A percentile compares a stretch with the other conserved stretches of the same genome.
Conservation (phyloP, 2,113 vertebrate species). For the Caretta caretta region DNA sequence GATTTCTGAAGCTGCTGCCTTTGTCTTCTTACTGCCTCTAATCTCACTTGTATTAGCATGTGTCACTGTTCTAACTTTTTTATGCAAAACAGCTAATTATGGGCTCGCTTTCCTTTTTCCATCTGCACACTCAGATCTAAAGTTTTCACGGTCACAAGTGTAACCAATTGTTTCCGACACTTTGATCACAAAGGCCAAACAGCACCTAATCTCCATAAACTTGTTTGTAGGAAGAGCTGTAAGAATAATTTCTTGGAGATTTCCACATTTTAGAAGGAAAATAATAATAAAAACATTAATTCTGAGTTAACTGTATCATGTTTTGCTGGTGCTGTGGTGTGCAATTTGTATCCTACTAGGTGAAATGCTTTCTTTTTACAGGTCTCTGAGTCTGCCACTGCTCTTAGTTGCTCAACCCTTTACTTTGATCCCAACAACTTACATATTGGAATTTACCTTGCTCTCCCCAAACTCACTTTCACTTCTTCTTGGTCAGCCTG, state of each 20-base stretch:
- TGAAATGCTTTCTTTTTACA: not conserved
- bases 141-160: constrained; percentile 40
- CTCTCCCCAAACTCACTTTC: not conserved
- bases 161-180: constrained; percentile 45
- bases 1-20: constrained; percentile 43
- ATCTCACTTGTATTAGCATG: constrained; percentile 60
- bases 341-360: not conserved
- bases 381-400: not conserved
- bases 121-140: constrained; percentile 30
- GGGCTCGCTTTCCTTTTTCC: constrained; percentile 16
- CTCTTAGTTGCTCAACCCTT: not conserved
- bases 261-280: not conserved
- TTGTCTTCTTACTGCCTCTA: constrained; percentile 49
- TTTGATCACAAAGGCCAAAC: constrained; percentile 52
- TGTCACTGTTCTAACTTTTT: constrained; percentile 51
- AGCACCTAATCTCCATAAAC: constrained; percentile 15
- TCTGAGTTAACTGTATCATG: not conserved
- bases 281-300: not conserved
- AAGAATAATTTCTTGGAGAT: constrained; percentile 20
- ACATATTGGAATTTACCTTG: not conserved
- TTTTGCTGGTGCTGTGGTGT: not conserved
- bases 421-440: not conserved
- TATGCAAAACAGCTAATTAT: constrained; percentile 61
- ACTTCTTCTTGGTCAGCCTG: not conserved
- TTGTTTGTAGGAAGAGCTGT: constrained; percentile 43